Conservation (phyloP, 1,140 invertebrate genomes). For the Drepana arcuata region DNA sequence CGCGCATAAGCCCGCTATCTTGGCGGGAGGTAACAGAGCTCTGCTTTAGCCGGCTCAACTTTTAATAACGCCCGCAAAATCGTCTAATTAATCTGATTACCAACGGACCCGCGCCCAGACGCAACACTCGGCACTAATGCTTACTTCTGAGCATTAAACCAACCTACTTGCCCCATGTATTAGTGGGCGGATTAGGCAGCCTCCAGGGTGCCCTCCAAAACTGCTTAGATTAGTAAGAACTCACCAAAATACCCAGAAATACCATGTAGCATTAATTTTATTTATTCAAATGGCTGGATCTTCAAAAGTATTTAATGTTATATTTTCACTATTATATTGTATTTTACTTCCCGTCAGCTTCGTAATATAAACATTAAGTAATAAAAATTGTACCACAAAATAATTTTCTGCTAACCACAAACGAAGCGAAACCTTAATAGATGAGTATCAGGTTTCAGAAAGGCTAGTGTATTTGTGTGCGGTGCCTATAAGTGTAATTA, state of each 20-base stretch:
- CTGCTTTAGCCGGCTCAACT: slow-evolving; percentile 61
- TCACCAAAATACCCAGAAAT: slow-evolving; percentile 9
- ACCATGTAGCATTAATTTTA: slow-evolving; percentile 9
- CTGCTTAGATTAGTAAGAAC: slow-evolving; percentile 16
- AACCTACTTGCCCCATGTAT: slow-evolving; percentile 56
- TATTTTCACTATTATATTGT: too few relatives aligned
- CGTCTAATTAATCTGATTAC: slow-evolving; percentile 70
- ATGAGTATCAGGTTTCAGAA: slow-evolving; percentile 32
- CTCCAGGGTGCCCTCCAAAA: slow-evolving; percentile 11
- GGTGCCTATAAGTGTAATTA: slow-evolving; percentile 48
- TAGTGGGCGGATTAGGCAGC: slow-evolving; percentile 41
- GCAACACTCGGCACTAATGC: slow-evolving; percentile 53
- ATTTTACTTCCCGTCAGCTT: too few relatives aligned
- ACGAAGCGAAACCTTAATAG: slow-evolving; percentile 11
- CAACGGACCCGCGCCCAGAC: slow-evolving; percentile 38
- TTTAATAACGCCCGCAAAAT: slow-evolving; percentile 70
- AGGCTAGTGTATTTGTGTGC: slow-evolving; percentile 29
- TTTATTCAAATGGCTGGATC: too few relatives aligned
- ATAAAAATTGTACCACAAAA: too few relatives aligned
- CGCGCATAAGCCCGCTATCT: slow-evolving; percentile 60
- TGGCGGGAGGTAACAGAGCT: slow-evolving; percentile 49
- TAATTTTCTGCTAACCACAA: too few relatives aligned
- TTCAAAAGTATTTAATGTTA: too few relatives aligned
- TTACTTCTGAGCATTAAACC: slow-evolving; percentile 55
- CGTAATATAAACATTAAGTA: too few relatives aligned